These are phyloP conservation scores for Physeter macrocephalus DNA, from an alignment of 2,113 vertebrate species.

Conservation along the genomic window DNA sequence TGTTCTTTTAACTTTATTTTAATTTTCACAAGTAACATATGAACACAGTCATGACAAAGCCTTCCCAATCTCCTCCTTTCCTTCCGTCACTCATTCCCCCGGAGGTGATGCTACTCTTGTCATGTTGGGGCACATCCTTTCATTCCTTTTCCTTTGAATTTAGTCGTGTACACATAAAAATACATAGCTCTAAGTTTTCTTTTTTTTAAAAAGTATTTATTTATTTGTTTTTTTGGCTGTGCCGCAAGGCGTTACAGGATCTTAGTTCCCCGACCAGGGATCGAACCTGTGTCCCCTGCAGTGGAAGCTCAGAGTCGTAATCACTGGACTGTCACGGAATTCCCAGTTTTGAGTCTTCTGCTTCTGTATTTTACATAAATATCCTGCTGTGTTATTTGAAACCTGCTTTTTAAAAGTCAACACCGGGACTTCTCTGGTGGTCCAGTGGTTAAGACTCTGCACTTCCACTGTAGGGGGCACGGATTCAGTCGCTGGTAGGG, in stretches of 20 bases:
- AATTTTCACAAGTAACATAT: fast-evolving
- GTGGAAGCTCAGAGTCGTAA: background rate
- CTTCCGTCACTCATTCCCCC: fast-evolving
- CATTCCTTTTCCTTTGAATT: background rate
- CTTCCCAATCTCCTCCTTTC: background rate
- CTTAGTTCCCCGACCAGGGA: background rate
- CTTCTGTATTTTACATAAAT: background rate
- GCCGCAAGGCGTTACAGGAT: too few species aligned
- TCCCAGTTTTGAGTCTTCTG: background rate
- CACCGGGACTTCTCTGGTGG: fast-evolving
- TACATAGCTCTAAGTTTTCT: fast-evolving
- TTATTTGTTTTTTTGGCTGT: background rate
- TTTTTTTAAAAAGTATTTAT: background rate
- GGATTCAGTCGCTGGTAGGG: background rate
- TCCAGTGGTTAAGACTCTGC: background rate
- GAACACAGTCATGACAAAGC: background rate
- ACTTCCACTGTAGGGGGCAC: fast-evolving
- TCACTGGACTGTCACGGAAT: background rate
- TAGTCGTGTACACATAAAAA: fast-evolving
- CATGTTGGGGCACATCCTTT: fast-evolving
- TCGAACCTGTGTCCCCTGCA: background rate
- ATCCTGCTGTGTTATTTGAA: background rate
- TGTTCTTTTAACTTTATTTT: background rate
- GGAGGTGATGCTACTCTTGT: fast-evolving
- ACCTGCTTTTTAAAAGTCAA: background rate